These are phyloP conservation scores for Entomobrya multifasciata DNA, from an alignment of 2,888 invertebrate genomes.

Conservation along the genomic window DNA sequence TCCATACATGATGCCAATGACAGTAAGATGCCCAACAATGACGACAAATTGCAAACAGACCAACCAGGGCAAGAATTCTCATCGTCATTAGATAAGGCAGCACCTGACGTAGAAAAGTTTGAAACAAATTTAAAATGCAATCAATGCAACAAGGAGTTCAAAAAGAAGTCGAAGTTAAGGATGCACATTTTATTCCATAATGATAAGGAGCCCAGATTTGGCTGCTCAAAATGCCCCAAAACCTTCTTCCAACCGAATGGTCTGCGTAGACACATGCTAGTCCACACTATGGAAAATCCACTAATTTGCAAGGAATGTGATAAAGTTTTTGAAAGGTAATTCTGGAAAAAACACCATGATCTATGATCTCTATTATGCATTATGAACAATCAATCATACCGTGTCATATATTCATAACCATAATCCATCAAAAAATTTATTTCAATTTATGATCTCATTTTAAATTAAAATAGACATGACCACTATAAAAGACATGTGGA, in stretches of 20 bases:
- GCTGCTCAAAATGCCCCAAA: constrained; percentile 59
- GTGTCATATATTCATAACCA: neutral
- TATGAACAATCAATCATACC: no score
- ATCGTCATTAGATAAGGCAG: no score
- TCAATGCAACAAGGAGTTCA: constrained; percentile 57
- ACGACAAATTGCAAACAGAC: no score
- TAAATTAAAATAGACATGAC: constrained; percentile 25
- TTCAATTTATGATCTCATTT: neutral
- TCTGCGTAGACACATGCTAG: constrained; percentile 47
- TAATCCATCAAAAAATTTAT: neutral
- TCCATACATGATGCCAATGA: constrained; percentile 38
- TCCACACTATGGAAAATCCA: constrained; percentile 37
- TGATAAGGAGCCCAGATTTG: constrained; percentile 51
- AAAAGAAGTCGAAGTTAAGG: constrained; percentile 43
- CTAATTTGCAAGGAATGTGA: constrained; percentile 53
- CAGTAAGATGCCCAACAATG: neutral
- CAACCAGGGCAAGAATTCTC: neutral
- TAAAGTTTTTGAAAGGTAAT: constrained; percentile 63
- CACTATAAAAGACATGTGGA: constrained; percentile 59
- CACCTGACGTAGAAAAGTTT: no score
- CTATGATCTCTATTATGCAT: no score
- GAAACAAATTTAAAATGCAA: constrained; percentile 51
- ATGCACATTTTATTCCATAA: constrained; percentile 64
- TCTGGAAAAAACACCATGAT: no score
- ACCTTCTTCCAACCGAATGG: constrained; percentile 49